Percentiles rank a stretch among this genome's conserved stretches.
These are phyloP conservation scores for Scatophagus argus DNA, from an alignment of 2,113 vertebrate genomes.

Conservation along the genomic window DNA sequence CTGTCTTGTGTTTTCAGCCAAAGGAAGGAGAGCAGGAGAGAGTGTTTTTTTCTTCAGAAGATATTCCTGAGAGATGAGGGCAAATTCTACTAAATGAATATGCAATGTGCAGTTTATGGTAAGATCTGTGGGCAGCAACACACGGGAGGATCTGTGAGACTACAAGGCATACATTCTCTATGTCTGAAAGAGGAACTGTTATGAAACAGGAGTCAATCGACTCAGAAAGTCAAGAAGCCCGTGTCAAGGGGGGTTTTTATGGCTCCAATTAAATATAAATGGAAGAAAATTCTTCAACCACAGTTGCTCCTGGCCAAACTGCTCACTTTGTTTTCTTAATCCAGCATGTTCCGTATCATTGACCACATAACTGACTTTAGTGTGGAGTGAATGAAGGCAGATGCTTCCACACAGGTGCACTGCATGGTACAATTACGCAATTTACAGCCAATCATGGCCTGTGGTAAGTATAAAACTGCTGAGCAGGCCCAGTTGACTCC, in stretches of 20 bases:
- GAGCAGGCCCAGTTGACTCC: no score
- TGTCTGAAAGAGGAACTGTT: conserved; percentile 22
- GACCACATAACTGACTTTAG: not conserved
- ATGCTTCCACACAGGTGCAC: no score
- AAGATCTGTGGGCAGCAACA: conserved; percentile 27
- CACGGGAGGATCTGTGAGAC: conserved; percentile 17
- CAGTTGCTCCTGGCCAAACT: not conserved
- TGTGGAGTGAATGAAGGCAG: not conserved
- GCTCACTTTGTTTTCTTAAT: conserved; percentile 19
- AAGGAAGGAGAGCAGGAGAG: not conserved
- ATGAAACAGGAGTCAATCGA: conserved; percentile 49
- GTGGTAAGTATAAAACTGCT: no score
- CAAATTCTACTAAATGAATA: conserved; percentile 56
- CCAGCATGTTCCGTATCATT: conserved; percentile 16
- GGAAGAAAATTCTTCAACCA: not conserved
- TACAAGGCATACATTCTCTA: conserved; percentile 22
- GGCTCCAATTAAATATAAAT: conserved; percentile 21
- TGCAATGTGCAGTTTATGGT: conserved; percentile 53
- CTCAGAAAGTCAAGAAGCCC: conserved; percentile 11
- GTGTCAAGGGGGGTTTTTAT: not conserved
- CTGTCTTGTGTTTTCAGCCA: conserved; percentile 38
- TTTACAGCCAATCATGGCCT: no score
- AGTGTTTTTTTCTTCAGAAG: conserved; percentile 30
- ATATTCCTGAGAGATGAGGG: conserved; percentile 47
- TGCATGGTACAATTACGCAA: no score